These are phyloP conservation scores for Choristoneura rosaceana DNA, from an alignment of 2,888 invertebrate genomes.

Conservation along the genomic window DNA sequence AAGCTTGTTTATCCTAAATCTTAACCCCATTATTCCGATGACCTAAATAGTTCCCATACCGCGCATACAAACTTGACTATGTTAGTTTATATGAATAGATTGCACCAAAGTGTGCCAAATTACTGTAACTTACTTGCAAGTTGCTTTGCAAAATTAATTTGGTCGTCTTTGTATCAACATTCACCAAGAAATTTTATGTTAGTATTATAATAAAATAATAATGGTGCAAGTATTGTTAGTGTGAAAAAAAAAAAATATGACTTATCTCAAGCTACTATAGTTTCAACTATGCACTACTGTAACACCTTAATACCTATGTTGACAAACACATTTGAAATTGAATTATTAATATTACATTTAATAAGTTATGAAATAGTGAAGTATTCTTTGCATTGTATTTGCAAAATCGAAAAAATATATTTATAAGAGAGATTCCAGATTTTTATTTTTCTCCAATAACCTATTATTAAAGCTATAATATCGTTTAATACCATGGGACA, in stretches of 20 bases:
- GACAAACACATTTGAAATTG: no score
- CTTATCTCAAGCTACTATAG: not conserved
- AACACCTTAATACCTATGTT: no score
- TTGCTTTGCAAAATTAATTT: conserved; percentile 33
- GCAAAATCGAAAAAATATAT: no score
- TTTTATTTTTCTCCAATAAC: no score
- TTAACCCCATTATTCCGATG: not conserved
- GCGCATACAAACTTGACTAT: conserved; percentile 17
- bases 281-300: not conserved
- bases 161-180: not conserved
- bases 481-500: no score
- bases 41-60: conserved; percentile 24
- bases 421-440: no score
- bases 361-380: no score
- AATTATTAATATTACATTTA: no score
- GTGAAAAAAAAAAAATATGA: no score
- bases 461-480: no score
- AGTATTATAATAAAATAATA: not conserved
- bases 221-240: no score
- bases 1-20: not conserved
- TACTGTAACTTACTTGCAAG: conserved; percentile 30
- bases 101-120: conserved; percentile 33
- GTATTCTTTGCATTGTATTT: no score
- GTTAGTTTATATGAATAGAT: conserved; percentile 33
- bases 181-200: not conserved